Base-by-base conservation (phyloP, 2,888 invertebrate genomes). In the Eupsilia transversa region DNA sequence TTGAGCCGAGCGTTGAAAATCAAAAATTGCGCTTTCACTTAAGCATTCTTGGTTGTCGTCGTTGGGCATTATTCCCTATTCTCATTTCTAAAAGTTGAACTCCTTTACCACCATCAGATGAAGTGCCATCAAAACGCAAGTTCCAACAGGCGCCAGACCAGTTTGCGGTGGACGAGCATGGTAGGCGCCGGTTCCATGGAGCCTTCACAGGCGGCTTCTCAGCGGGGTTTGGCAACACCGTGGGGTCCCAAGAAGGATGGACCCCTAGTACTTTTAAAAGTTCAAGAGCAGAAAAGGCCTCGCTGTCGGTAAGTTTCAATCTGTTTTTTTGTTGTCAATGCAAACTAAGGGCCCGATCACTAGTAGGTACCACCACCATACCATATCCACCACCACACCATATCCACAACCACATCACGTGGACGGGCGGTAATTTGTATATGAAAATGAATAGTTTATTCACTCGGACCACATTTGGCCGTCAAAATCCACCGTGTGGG, bases 181-280 rank as follows among this genome's bases (percentile, higher is more conserved):
- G 99, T 0, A 97, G 98, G 74, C 97, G 99, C 14, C 96, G 99
- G 87, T 99, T 99, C 93, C 99, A 99, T 94, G 99, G 99, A 12
- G 99, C 99, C 0, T 99, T 99, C 92, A 99, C 99, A 0, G 99
- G 99, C 0, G 99, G 97, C 4, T 99, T 99, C 93, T 99, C 99
- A 23, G 99, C 99, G 0, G 99, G 99, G 0, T 99, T 98, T 91
- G 99, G 98, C 91, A 99, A 99, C 91, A 98, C 99, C 0, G 99
- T 99, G 33, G 99, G 99, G 0, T 98, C 99, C 0, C 97, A 98
- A 83, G 99, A 99, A 96, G 99, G 99, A 67, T 99, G 99, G 99
- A 97, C 97, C 17, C 99, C 99, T 0, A 97, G 98, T 49, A 97
- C 97, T 27, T 99, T 99, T 92, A 98, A 98, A 89, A 99, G 99